Percentiles rank a stretch among this genome's conserved stretches.
Evolutionary conservation across 2,113 vertebrate genomes (phyloP).

Genomic region (Cyprichromis sp.): DNA sequence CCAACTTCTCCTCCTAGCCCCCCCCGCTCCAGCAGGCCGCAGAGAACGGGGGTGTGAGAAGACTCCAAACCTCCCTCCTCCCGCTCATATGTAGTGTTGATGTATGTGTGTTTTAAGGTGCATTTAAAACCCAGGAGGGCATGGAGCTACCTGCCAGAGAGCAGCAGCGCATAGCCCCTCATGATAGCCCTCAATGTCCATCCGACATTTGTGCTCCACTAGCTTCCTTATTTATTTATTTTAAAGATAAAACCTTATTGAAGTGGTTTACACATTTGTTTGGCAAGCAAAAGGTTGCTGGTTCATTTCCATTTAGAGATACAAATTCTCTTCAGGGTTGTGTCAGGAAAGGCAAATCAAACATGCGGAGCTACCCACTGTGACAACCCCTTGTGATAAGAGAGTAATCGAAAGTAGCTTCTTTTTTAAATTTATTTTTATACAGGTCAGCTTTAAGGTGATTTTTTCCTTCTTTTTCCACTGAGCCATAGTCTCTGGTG

Average conservation of each 20-base stretch:
- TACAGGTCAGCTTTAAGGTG: neutral
- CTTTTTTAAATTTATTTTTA: neutral
- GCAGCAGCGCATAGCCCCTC: no score
- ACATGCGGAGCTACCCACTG: neutral
- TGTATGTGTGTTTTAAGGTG: no score
- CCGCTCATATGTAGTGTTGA: no score
- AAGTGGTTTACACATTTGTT: neutral
- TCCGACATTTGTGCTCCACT: neutral
- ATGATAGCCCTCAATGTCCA: no score
- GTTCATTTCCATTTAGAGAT: neutral
- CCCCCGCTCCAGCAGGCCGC: no score
- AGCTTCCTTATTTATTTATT: neutral
- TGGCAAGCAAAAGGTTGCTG: neutral
- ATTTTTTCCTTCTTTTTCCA: neutral
- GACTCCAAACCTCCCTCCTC: no score
- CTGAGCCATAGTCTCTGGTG: neutral
- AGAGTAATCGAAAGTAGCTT: neutral
- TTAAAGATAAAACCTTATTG: neutral
- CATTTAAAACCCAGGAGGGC: no score
- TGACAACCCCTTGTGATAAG: neutral
- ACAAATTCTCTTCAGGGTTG: neutral
- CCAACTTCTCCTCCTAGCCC: no score
- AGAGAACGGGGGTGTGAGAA: no score
- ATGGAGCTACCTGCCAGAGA: no score
- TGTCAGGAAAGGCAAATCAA: neutral